A percentile compares a stretch with the other conserved stretches of the same genome.
Evolutionary conservation across 2,113 vertebrate species (phyloP).

Genomic region (Accipiter virgatus): DNA sequence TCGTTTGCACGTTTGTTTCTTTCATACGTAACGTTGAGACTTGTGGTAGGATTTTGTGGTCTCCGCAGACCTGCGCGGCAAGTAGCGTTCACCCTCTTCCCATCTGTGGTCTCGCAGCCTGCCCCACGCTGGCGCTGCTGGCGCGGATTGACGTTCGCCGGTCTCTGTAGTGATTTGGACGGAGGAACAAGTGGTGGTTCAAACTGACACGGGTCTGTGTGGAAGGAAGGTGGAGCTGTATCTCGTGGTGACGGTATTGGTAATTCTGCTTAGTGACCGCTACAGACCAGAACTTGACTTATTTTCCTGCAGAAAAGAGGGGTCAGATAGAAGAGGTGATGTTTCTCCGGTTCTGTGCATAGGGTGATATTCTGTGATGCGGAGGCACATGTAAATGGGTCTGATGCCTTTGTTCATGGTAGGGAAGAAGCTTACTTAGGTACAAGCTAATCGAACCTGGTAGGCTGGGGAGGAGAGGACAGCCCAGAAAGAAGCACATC

Average conservation of each 20-base stretch:
- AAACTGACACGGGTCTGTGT: fast-evolving
- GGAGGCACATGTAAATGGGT: neutral
- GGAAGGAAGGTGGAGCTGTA: neutral
- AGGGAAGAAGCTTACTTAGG: neutral
- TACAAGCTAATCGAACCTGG: too few relatives aligned
- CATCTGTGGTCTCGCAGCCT: too few relatives aligned
- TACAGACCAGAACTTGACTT: neutral
- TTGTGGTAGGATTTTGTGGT: neutral
- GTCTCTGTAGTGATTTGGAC: neutral
- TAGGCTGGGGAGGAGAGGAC: neutral
- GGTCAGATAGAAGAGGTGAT: fast-evolving
- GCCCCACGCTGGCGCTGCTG: fast-evolving
- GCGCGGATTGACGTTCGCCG: fast-evolving
- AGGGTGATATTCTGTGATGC: neutral
- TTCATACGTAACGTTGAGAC: neutral
- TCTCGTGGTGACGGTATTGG: fast-evolving
- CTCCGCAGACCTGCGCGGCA: neutral
- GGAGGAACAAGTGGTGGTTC: neutral
- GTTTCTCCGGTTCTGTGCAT: neutral
- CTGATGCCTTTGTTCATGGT: neutral
- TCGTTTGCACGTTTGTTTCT: neutral
- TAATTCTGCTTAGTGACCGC: neutral
- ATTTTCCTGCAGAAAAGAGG: neutral
- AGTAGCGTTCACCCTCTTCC: neutral
- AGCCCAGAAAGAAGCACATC: neutral